Evolutionary conservation across 2,797 vertebrate genomes (phyloP), one percentile per base, ranked within the genome.

Genomic region (Poeciliopsis presidionis): DNA sequence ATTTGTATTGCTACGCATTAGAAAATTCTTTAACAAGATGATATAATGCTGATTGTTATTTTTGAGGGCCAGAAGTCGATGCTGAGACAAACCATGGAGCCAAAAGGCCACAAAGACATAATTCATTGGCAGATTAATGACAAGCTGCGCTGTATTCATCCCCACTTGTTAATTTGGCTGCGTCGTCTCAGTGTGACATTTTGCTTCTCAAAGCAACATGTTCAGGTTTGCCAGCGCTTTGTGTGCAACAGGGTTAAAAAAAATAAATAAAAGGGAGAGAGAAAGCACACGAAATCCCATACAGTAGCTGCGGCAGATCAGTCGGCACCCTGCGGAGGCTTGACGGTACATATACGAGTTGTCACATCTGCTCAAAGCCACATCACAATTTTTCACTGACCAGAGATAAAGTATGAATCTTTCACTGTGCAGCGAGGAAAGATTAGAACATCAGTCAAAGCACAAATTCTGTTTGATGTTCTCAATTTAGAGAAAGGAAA

Each of bases 361-460:
- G 73, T 80, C 82, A 81, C 80, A 77, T 84, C 82, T 79, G 57
- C 51, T 76, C 77, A 67, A 85, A 87, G 84, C 80, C 84, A 81
- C 73, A 80, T 55, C 47, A 77, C 61, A 74, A 65, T 85, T 83
- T 79, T 69, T 87, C 81, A 87, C 67, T 82, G 88, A 76, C 88
- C 84, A 72, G 76, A 82, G 85, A 85, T 67, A 79, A 75, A 81
- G 73, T 20, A 78, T 61, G 77, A 63, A 72, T 77, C 75, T 88
- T 74, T 82, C 78, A 75, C 33, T 74, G 75, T 86, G 85, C 81
- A 28, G 77, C 75, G 28, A 3, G 14, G 77, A 71, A 30, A 86
- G 81, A 90, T 86, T 81, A 91, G 81, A 86, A 81, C 89, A 90
- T 92, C 88, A 77, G 83, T 87, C 88, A 85, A 76, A 73, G 46